A percentile compares a stretch with the other conserved stretches of the same genome.
phyloP scores from a whole-genome alignment of 92 coral and sea anemone species.

The Parazoanthus darwini region DNA sequence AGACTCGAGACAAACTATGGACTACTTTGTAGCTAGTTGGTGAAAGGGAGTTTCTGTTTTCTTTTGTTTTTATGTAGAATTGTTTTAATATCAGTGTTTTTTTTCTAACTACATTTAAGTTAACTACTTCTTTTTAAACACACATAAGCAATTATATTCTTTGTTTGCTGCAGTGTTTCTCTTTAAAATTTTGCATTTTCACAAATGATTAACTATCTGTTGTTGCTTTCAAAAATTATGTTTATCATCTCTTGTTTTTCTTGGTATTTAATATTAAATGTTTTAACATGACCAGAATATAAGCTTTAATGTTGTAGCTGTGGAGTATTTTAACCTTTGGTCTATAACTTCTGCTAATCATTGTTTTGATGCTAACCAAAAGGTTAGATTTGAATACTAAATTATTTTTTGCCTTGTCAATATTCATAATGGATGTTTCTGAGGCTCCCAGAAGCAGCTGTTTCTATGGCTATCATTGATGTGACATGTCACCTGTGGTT shows the following conservation, averaged over 20 bases:
- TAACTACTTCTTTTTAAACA: not conserved
- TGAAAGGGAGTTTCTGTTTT: not conserved
- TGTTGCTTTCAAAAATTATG: not conserved
- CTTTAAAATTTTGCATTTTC: not conserved
- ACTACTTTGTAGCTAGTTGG: not conserved
- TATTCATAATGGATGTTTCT: constrained; percentile 63
- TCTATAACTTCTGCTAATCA: not conserved
- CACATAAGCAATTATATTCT: not conserved
- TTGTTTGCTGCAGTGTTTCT: not conserved
- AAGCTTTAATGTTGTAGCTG: not conserved
- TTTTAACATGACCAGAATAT: not conserved
- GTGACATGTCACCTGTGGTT: constrained; percentile 80
- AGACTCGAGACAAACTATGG: too few relatives aligned
- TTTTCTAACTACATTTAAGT: not conserved
- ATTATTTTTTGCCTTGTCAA: constrained; percentile 58
- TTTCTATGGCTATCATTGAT: constrained; percentile 62
- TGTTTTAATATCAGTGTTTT: not conserved
- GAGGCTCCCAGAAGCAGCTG: constrained; percentile 72
- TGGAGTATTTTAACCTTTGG: not conserved
- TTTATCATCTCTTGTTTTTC: not conserved
- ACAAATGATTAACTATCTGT: not conserved
- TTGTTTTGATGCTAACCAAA: constrained; percentile 4
- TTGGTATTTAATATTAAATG: too few relatives aligned
- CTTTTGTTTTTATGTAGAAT: too few relatives aligned
- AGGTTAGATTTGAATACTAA: constrained; percentile 68